Base-by-base conservation (phyloP, 1,140 invertebrate genomes). In the Zaprionus gabonicus region DNA sequence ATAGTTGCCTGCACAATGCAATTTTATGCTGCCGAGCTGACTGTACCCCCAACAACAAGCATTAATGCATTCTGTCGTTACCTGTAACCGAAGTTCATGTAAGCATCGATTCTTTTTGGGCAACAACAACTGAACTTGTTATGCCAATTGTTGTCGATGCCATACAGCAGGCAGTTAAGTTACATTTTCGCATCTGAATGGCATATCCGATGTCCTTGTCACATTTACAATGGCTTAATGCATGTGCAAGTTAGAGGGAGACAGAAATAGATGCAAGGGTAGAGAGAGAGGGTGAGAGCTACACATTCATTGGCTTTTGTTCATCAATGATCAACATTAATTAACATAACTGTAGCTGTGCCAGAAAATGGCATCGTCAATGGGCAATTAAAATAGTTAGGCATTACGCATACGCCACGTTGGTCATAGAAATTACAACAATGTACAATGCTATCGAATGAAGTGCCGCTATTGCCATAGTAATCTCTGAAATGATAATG, bases 21-120 rank as follows among this genome's bases (percentile, higher is more conserved):
- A 74, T 63, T 74, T 70, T 25, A 70, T 67, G 55, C 49, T 28
- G 20, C 51, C 36, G 20, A 68, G 38, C 10, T 46, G 28, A 56
- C 51, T 66, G 63, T 41, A 56, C 46, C 49, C 28, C 34, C 17
- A 59, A 60, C 23, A 23, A 23, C 65, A 60, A 57, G 59, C 59
- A 75, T 75, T 75, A 63, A 70, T 75, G 66, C 67, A 70, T 68
- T 63, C 56, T 62, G 46, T 38, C 17, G 34, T 49, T 69, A 74
- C 71, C 66, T 63, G 56, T 59, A 17, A 38, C 6, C 41, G 41
- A 17, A 46, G 41, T 17, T 28, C 49, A 34, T 31, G 46, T 53
- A 25, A 25, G 17, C 38, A 63, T 70, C 66, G 67, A 64, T 63
- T 64, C 59, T 41, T 46, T 68, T 60, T 44, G 4, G 38, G 15